phyloP scores from a whole-genome alignment of 2,797 vertebrate species.

The Falco rusticolus region DNA sequence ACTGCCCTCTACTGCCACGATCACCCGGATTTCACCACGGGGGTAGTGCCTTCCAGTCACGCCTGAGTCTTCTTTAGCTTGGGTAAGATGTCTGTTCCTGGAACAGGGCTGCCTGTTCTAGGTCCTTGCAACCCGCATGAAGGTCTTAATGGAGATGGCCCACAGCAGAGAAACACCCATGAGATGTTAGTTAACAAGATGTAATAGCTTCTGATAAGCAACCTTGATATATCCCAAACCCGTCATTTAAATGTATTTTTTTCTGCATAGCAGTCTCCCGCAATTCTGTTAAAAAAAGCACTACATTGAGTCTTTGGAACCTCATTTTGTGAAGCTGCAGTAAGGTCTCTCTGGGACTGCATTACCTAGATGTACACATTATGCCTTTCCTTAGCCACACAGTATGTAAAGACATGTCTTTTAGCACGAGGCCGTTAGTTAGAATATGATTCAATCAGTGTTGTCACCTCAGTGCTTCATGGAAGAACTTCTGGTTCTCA shows the following conservation, averaged over 20 bases:
- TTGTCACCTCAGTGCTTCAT: not conserved
- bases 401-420: not conserved
- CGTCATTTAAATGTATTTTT: not conserved
- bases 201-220: not conserved
- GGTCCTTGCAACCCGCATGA: not conserved
- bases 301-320: not conserved
- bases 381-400: not conserved
- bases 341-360: not conserved
- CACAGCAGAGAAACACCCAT: not conserved
- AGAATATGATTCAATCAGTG: not conserved
- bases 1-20: constrained; percentile 29
- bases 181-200: not conserved
- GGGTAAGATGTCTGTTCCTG: not conserved
- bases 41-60: not conserved
- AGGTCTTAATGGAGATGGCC: not conserved
- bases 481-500: not conserved
- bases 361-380: not conserved
- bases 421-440: not conserved
- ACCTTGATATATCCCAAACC: not conserved
- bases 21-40: not conserved
- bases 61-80: not conserved
- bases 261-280: not conserved
- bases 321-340: not conserved
- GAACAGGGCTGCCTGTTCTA: not conserved
- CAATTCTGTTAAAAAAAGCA: not conserved